These are phyloP conservation scores for Carterocephalus palaemon DNA, from an alignment of 2,888 invertebrate genomes.

Conservation along the genomic window DNA sequence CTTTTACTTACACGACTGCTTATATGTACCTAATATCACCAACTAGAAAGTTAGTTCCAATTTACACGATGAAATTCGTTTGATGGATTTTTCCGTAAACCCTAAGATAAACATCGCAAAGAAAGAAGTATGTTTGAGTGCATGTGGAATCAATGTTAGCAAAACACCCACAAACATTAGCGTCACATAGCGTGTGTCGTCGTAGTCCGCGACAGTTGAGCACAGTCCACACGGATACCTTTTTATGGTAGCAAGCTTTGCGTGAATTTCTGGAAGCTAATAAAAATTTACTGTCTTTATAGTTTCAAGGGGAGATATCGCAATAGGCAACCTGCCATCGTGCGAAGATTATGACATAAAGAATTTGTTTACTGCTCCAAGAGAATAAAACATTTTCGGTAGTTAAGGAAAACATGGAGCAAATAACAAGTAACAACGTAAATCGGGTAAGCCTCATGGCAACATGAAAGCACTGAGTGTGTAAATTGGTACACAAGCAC, in stretches of 20 bases:
- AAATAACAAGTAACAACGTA: constrained; percentile 46
- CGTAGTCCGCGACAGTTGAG: constrained; percentile 43
- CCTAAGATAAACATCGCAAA: no score
- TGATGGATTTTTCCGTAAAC: no score
- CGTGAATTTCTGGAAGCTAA: constrained; percentile 48
- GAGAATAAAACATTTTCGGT: constrained; percentile 46
- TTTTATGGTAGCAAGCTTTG: constrained; percentile 45
- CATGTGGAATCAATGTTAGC: no score
- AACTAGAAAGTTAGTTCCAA: no score
- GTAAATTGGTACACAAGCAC: constrained; percentile 13
- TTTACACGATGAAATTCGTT: no score
- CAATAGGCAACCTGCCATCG: constrained; percentile 58
- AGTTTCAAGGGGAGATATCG: constrained; percentile 71
- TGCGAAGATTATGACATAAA: constrained; percentile 65
- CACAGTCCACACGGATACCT: constrained; percentile 43
- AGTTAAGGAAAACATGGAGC: constrained; percentile 57
- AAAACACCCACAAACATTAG: constrained; percentile 7
- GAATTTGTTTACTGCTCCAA: constrained; percentile 47
- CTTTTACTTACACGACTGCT: neutral
- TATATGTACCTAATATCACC: no score
- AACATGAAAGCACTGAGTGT: constrained; percentile 45
- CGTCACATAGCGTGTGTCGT: constrained; percentile 26
- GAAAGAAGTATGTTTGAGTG: neutral
- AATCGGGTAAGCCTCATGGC: constrained; percentile 67
- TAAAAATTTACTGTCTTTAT: constrained; percentile 68